Evolutionary conservation across 2,113 vertebrate species (phyloP), one percentile per base, ranked within the genome.

Genomic region (Polypterus senegalus): DNA sequence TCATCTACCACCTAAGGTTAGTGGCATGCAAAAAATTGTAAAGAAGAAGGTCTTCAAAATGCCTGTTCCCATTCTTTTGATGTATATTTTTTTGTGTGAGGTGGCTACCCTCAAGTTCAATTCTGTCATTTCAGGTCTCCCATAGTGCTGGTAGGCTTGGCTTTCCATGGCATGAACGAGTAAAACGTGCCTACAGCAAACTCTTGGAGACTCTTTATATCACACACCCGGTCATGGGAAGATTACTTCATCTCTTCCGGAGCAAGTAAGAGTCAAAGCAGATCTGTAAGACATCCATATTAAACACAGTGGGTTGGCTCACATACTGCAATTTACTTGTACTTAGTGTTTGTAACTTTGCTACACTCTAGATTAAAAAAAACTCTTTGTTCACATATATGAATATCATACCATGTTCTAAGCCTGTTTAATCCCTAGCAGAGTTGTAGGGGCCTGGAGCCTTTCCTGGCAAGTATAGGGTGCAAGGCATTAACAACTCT

Each of bases 1-100:
- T 72, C 67, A 79, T 75, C 74, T 81, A 65, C 56, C 67, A 74
- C 9, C 58, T 69, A 64, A 75, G 68, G 68, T 79, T 27, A 27
- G 27, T 27, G 27, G 27, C 27, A 27, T 27, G 54, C 54, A 55
- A 10, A 27, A 27, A n/a, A 10, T 55, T 27, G 54, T 27, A 55
- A 55, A 55, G 54, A 55, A 27, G 54, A 55, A 27, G 54, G 54
- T 10, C 27, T 27, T 27, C 27, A 27, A 27, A 27, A 27, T 27
- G 27, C 27, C 27, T 27, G 27, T 27, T 27, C 27, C 27, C 27
- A 27, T 27, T 27, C 63, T 66, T 51, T 64, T 64, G 54, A 54
- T 59, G 60, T 63, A n/a, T 49, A 55, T 53, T 11, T 43, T 66
- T 60, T 63, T 66, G 43, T 54, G 53, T 64, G 61, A 4, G 9